Evolutionary conservation across 2,113 vertebrate species (phyloP).

Genomic region (Brienomyrus brachyistius): DNA sequence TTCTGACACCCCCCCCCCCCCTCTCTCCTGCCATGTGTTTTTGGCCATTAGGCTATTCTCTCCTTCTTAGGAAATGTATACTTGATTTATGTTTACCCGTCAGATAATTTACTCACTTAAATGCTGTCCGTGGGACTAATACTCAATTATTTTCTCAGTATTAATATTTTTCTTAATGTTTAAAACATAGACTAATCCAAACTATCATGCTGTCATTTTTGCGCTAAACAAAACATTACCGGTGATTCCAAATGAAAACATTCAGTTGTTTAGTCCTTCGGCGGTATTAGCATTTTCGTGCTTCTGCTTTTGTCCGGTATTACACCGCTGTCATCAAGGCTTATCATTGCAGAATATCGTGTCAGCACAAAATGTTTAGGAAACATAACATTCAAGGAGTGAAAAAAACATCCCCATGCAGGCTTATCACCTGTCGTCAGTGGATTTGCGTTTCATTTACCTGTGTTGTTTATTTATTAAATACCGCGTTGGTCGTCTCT

Average conservation of each 20-base stretch:
- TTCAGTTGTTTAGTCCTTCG: neutral
- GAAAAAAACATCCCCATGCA: too few species aligned
- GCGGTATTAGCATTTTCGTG: neutral
- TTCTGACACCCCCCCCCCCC: neutral
- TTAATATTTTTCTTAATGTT: neutral
- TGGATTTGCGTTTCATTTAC: neutral
- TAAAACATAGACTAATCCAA: neutral
- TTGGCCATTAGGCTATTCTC: neutral
- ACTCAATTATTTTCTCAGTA: neutral
- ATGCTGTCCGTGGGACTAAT: neutral
- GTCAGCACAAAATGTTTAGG: neutral
- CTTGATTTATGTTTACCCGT: neutral
- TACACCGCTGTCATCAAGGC: neutral
- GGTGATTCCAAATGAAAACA: neutral
- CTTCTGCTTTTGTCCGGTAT: neutral
- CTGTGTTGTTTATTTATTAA: neutral
- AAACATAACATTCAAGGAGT: too few species aligned
- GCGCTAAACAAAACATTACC: neutral
- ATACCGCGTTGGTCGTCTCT: neutral
- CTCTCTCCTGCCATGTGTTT: too few species aligned
- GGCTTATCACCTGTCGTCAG: neutral
- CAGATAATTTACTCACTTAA: neutral
- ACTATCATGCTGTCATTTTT: neutral
- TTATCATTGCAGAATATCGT: neutral
- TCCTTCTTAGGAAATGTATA: neutral